Evolutionary conservation across 2,888 invertebrate genomes (phyloP), one percentile per base, ranked within the genome.

Genomic region (Sesia bembeciformis): DNA sequence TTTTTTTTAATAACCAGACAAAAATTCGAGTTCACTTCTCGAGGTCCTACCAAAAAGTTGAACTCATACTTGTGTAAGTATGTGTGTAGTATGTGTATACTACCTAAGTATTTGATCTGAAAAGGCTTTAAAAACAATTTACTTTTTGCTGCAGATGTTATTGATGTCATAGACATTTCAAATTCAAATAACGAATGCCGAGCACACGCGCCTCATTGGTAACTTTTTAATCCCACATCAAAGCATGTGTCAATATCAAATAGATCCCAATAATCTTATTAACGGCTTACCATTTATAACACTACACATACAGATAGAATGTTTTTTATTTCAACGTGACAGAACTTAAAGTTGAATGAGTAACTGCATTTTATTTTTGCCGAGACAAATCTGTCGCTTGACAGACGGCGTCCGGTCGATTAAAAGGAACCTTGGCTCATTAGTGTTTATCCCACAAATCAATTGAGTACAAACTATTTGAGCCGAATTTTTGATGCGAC

Each of bases 181-280:
- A 23, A 23, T 23, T 23, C 23, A 23, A 23, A 23, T 23, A 23
- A 23, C 23, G 23, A 23, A 23, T 23, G 23, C 23, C 23, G 23
- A 23, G 39, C 23, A 50, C 50, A 39, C 50, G 50, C 50, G 50
- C 38, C 50, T 39, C 38, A 39, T 50, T 50, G 39, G 38, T 50
- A 7, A 50, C 52, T 49, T 53, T 40, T 57, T 63, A 72, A 72
- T 66, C 65, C 61, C 56, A 64, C 60, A 67, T 70, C 68, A 68
- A 65, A 72, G 60, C 59, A 67, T 67, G 74, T 68, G 76, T 78
- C 79, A 55, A 55, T 55, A 53, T 55, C 51, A 78, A 79, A 76
- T 71, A 75, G 71, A 74, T 71, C 73, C 74, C 66, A 70, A 70
- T 82, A 81, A 81, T 76, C 67, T 76, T 76, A 81, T 82, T 81